Percentiles rank a stretch among this genome's conserved stretches.
phyloP scores from a whole-genome alignment of 2,888 invertebrate genomes.

The Norana najaformis region DNA sequence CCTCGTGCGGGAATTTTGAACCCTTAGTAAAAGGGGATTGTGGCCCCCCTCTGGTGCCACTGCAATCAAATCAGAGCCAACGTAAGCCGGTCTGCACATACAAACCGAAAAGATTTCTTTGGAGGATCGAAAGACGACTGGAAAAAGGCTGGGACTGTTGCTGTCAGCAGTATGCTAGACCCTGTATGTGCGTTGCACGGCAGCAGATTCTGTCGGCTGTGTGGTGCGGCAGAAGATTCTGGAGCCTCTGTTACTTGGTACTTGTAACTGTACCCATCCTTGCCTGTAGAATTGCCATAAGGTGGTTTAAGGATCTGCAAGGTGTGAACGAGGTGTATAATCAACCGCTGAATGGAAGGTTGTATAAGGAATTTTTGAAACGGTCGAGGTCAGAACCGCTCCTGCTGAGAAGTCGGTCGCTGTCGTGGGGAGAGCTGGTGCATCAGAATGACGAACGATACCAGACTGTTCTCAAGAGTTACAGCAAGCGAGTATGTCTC shows the following conservation, averaged over 20 bases:
- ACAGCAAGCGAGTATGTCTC: conserved; percentile 17
- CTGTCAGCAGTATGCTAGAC: neutral
- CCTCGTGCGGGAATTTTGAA: neutral
- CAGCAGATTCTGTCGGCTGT: neutral
- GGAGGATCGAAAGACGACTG: neutral
- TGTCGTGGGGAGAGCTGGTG: conserved; percentile 27
- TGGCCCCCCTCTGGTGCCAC: neutral
- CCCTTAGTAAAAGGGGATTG: neutral
- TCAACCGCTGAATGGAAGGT: neutral
- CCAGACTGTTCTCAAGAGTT: conserved; percentile 10
- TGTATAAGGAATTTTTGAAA: neutral
- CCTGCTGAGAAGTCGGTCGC: neutral
- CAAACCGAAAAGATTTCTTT: neutral
- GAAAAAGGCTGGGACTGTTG: neutral
- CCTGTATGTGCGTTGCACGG: neutral
- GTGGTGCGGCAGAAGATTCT: neutral
- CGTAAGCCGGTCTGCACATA: neutral
- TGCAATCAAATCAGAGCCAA: neutral
- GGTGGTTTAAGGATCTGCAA: neutral
- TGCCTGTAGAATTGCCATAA: neutral
- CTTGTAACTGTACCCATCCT: neutral
- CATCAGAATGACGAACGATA: conserved; percentile 24
- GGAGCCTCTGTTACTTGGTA: neutral
- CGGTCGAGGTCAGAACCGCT: neutral
- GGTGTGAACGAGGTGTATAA: neutral